Evolutionary conservation across 1,140 invertebrate genomes (phyloP).

Genomic region (Procambarus virginalis): DNA sequence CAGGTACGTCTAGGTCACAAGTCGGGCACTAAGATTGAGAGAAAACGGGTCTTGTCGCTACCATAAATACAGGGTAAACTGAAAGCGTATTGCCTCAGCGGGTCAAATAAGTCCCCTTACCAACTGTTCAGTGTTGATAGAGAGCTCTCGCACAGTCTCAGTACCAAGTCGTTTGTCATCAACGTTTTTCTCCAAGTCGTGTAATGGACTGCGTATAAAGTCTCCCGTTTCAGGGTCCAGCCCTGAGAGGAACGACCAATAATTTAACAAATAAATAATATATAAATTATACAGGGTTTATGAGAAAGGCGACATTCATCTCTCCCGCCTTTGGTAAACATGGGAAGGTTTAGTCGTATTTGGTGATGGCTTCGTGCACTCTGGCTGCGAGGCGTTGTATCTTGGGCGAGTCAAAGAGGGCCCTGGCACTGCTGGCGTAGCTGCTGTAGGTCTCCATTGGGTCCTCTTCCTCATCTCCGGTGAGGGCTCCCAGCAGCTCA

Average conservation of each 20-base stretch:
- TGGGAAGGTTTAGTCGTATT: background rate
- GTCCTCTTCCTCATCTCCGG: background rate
- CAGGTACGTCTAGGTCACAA: slow-evolving; percentile 16
- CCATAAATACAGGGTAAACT: background rate
- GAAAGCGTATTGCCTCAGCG: background rate
- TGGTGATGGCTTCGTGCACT: slow-evolving; percentile 26
- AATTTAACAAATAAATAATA: slow-evolving; percentile 23
- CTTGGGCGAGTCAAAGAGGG: background rate
- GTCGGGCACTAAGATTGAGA: background rate
- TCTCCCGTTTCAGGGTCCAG: slow-evolving; percentile 2
- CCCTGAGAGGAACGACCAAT: background rate
- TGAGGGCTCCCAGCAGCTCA: background rate
- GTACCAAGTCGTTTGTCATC: background rate
- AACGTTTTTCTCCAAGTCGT: background rate
- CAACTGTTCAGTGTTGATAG: background rate
- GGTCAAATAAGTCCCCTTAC: background rate
- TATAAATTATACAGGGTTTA: slow-evolving; percentile 2
- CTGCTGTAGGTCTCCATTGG: slow-evolving; percentile 9
- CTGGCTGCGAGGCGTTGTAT: background rate
- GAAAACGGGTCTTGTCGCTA: background rate
- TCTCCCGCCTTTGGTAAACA: background rate
- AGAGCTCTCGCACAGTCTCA: background rate
- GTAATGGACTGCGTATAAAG: slow-evolving; percentile 29
- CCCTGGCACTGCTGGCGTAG: slow-evolving; percentile 15
- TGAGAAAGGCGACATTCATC: background rate